A percentile compares a stretch with the other conserved stretches of the same genome.
phyloP scores from a whole-genome alignment of 2,888 invertebrate species.

The Caenorhabditis sulstoni region DNA sequence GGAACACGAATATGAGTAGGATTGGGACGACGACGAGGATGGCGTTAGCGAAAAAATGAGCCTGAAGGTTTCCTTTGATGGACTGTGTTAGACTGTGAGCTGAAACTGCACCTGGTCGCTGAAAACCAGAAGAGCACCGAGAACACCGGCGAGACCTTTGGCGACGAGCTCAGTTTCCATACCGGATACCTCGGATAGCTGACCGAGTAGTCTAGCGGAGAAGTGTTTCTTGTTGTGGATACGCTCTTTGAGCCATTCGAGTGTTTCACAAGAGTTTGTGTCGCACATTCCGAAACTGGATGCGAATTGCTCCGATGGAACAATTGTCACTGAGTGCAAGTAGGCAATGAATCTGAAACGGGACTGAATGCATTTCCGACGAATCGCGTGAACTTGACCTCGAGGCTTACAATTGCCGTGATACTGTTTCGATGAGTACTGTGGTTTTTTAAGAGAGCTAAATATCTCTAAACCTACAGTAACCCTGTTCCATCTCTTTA shows the following conservation, averaged over 20 bases:
- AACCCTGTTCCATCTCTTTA: too few species aligned
- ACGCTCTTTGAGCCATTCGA: conserved; percentile 45
- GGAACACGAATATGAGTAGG: conserved; percentile 53
- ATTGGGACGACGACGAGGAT: conserved; percentile 53
- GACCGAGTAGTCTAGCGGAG: conserved; percentile 44
- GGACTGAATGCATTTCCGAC: too few species aligned
- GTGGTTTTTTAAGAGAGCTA: too few species aligned
- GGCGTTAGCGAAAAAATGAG: conserved; percentile 57
- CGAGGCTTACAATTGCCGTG: too few species aligned
- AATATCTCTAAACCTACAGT: too few species aligned
- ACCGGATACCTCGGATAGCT: conserved; percentile 26
- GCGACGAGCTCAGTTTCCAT: conserved; percentile 30
- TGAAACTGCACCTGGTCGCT: conserved; percentile 25
- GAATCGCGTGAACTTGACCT: too few species aligned
- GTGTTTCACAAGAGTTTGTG: conserved; percentile 28
- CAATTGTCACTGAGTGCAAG: too few species aligned
- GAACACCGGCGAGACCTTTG: conserved; percentile 23
- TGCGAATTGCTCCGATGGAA: too few species aligned
- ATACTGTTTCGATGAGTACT: too few species aligned
- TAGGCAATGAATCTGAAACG: too few species aligned
- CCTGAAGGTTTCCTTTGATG: conserved; percentile 7
- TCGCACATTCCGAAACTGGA: conserved; percentile 25
- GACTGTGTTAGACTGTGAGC: neutral
- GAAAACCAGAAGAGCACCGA: conserved; percentile 22
- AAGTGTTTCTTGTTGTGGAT: conserved; percentile 55